These are phyloP conservation scores for Argyrosomus regius DNA, from an alignment of 2,797 vertebrate genomes.

Conservation along the genomic window DNA sequence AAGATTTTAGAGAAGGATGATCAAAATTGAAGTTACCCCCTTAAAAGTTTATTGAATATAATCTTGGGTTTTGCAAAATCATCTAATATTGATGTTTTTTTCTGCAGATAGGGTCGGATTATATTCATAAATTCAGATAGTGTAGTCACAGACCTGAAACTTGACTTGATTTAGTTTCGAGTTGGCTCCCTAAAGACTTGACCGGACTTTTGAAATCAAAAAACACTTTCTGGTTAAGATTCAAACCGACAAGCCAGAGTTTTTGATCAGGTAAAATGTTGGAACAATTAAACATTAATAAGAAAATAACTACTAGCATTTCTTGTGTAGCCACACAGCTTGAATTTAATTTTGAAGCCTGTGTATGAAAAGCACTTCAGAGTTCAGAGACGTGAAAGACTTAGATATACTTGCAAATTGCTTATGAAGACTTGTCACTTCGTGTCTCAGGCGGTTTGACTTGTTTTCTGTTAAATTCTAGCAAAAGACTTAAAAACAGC, in stretches of 20 bases:
- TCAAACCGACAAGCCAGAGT: not conserved
- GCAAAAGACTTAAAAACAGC: not conserved
- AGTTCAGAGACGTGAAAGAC: not conserved
- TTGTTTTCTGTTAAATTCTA: not conserved
- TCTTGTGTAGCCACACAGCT: not conserved
- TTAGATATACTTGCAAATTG: not conserved
- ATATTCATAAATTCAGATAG: not conserved
- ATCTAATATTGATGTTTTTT: not conserved
- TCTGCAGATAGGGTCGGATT: not conserved
- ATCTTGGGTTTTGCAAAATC: not conserved
- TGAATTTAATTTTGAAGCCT: not conserved
- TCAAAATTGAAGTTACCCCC: not conserved
- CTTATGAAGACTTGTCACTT: not conserved
- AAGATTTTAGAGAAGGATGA: not conserved
- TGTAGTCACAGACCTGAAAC: not conserved
- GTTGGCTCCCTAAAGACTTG: not conserved
- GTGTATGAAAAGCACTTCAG: not conserved
- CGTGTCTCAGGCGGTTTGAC: not conserved
- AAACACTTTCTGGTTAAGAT: not conserved
- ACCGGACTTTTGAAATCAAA: not conserved
- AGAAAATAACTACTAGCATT: not conserved
- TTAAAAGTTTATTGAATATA: not conserved
- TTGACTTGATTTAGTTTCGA: not conserved
- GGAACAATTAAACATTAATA: not conserved
- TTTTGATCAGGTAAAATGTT: not conserved